phyloP scores from a whole-genome alignment of 1,140 invertebrate species.

The Bilobella aurantiaca region DNA sequence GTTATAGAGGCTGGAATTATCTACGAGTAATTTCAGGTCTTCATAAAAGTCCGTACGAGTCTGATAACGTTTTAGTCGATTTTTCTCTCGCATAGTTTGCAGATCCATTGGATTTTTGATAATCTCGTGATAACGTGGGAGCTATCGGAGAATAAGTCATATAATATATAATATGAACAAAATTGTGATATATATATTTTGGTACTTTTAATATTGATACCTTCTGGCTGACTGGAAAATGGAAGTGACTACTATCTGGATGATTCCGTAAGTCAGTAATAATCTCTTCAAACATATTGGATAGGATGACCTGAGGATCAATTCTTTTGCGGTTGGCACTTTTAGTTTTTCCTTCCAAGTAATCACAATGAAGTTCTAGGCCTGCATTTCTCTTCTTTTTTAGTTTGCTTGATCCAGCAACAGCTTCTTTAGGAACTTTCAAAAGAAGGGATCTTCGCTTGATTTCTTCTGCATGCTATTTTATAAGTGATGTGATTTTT shows the following conservation, averaged over 20 bases:
- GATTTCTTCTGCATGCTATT: constrained; percentile 65
- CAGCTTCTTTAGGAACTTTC: constrained; percentile 69
- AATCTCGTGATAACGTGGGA: constrained; percentile 89
- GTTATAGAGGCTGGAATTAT: constrained; percentile 90
- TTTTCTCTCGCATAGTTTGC: constrained; percentile 87
- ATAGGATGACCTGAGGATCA: constrained; percentile 90
- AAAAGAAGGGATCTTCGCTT: constrained; percentile 66
- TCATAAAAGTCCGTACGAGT: constrained; percentile 85
- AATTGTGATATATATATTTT: constrained; percentile 5
- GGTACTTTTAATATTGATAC: constrained; percentile 41
- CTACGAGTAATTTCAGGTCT: constrained; percentile 90
- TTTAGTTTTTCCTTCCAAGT: constrained; percentile 74
- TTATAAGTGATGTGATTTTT: constrained; percentile 17
- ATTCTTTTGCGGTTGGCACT: constrained; percentile 86
- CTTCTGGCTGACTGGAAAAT: constrained; percentile 89
- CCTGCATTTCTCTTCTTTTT: constrained; percentile 46
- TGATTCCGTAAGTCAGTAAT: constrained; percentile 86
- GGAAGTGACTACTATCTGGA: constrained; percentile 83
- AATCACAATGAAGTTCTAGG: constrained; percentile 55
- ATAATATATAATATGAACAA: too few relatives aligned
- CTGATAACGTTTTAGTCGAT: constrained; percentile 85
- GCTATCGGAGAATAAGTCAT: constrained; percentile 47
- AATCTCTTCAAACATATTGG: constrained; percentile 82
- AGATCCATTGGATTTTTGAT: constrained; percentile 91
- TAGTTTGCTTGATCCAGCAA: constrained; percentile 51